A percentile compares a stretch with the other conserved stretches of the same genome.
These are phyloP conservation scores for Glossosoma conforme DNA, from an alignment of 1,140 invertebrate species.

Conservation along the genomic window DNA sequence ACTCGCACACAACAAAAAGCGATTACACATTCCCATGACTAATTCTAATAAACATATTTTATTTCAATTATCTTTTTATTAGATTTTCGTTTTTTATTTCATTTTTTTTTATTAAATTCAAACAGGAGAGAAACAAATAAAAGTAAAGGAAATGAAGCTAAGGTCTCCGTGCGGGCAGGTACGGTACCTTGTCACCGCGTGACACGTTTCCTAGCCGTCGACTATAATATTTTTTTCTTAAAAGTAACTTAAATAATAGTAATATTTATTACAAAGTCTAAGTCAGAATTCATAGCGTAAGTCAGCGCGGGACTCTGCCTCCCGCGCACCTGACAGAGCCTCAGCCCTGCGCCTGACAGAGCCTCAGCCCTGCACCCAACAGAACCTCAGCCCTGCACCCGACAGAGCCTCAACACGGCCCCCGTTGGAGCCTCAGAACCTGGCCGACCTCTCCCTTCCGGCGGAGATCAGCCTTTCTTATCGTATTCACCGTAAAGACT, in stretches of 20 bases:
- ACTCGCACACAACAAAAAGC: constrained; percentile 26
- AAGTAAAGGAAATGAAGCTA: constrained; percentile 9
- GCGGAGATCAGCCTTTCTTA: too few relatives aligned
- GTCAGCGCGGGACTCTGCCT: constrained; percentile 23
- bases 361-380: constrained; percentile 1
- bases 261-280: constrained; percentile 30
- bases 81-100: constrained; percentile 26
- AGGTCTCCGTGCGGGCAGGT: constrained; percentile 3
- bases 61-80: constrained; percentile 26
- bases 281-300: constrained; percentile 32
- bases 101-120: constrained; percentile 27
- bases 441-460: too few relatives aligned
- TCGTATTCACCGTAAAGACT: too few relatives aligned
- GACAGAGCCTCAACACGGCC: background rate
- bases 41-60: constrained; percentile 26
- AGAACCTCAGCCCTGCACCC: background rate
- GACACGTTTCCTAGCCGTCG: constrained; percentile 27
- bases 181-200: constrained; percentile 1
- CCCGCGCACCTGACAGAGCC: constrained; percentile 20
- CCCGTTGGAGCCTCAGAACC: background rate
- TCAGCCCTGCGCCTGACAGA: constrained; percentile 6
- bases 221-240: constrained; percentile 26
- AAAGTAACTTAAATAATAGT: constrained; percentile 30
- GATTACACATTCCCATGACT: constrained; percentile 23
- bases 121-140: constrained; percentile 20